These are phyloP conservation scores for Pachyseris speciosa DNA, from an alignment of 64 coral and sea anemone genomes.

Conservation along the genomic window DNA sequence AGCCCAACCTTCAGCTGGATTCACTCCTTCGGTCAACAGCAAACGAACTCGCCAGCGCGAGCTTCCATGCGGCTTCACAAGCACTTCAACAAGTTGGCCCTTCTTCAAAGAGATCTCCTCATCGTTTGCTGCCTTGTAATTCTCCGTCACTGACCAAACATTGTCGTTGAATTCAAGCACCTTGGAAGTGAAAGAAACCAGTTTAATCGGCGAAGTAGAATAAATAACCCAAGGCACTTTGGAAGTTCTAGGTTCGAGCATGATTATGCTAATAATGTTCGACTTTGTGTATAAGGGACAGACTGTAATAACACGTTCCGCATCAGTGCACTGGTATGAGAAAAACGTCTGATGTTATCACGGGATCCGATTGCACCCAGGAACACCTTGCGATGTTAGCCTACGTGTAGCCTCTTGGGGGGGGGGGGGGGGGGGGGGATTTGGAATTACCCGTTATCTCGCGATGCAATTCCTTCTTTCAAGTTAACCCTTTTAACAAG, in stretches of 20 bases:
- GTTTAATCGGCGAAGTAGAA: constrained; percentile 77
- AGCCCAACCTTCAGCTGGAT: constrained; percentile 86
- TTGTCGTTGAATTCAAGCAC: constrained; percentile 82
- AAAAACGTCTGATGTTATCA: constrained; percentile 10
- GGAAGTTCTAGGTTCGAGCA: background rate
- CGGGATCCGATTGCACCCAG: background rate
- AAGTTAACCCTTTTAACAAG: background rate
- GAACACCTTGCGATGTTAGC: background rate
- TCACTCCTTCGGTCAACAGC: constrained; percentile 73
- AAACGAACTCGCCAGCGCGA: constrained; percentile 93
- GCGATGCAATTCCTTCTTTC: background rate
- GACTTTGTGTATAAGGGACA: constrained; percentile 1
- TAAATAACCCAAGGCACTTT: constrained; percentile 61
- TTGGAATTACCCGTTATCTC: constrained; percentile 1
- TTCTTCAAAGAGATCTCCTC: constrained; percentile 97
- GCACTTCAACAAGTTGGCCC: constrained; percentile 92
- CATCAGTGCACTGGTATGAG: background rate
- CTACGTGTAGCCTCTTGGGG: too few relatives aligned
- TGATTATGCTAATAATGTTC: constrained; percentile 10
- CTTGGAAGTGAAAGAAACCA: constrained; percentile 75
- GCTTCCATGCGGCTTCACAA: constrained; percentile 92
- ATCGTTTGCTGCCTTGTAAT: constrained; percentile 82
- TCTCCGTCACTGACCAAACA: constrained; percentile 92
- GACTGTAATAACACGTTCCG: background rate
- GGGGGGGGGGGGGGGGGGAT: too few relatives aligned